Conservation (phyloP, 2,113 vertebrate species). For the Gobio gobio region DNA sequence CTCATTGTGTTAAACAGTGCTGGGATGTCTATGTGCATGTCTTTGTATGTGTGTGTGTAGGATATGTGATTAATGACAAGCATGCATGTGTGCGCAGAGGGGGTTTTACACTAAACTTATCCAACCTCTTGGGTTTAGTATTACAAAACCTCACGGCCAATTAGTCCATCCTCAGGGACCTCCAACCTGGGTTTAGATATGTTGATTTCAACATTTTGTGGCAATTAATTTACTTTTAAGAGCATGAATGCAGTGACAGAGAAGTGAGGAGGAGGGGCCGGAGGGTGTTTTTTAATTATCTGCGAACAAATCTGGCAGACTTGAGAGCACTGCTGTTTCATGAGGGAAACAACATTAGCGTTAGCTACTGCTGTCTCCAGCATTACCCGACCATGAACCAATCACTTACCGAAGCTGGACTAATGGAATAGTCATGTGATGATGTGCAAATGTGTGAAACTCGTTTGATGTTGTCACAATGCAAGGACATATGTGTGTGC, state of each 20-base stretch:
- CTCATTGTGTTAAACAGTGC: slow-evolving; percentile 37
- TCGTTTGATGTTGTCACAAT: background rate
- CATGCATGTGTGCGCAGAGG: slow-evolving; percentile 29
- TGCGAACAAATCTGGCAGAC: slow-evolving; percentile 66
- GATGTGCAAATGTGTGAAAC: slow-evolving; percentile 11
- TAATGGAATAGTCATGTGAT: background rate
- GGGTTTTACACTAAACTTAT: slow-evolving; percentile 60
- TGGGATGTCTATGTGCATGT: slow-evolving; percentile 72
- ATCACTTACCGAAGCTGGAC: background rate
- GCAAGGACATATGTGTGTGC: background rate
- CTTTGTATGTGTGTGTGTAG: slow-evolving; percentile 40
- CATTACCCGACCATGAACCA: background rate
- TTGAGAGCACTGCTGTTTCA: slow-evolving; percentile 31
- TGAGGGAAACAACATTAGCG: slow-evolving; percentile 51
- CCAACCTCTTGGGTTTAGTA: slow-evolving; percentile 61
- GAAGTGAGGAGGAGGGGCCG: slow-evolving; percentile 71
- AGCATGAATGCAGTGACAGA: slow-evolving; percentile 56
- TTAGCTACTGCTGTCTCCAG: slow-evolving; percentile 24
- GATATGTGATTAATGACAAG: slow-evolving; percentile 58
- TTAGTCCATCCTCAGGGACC: slow-evolving; percentile 76
- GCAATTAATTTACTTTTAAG: slow-evolving; percentile 77
- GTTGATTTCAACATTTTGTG: slow-evolving; percentile 77
- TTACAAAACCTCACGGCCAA: slow-evolving; percentile 76
- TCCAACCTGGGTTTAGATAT: slow-evolving; percentile 78
- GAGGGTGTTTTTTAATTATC: slow-evolving; percentile 74